Conservation (phyloP, 2,888 invertebrate species). For the Lasiommata megera region DNA sequence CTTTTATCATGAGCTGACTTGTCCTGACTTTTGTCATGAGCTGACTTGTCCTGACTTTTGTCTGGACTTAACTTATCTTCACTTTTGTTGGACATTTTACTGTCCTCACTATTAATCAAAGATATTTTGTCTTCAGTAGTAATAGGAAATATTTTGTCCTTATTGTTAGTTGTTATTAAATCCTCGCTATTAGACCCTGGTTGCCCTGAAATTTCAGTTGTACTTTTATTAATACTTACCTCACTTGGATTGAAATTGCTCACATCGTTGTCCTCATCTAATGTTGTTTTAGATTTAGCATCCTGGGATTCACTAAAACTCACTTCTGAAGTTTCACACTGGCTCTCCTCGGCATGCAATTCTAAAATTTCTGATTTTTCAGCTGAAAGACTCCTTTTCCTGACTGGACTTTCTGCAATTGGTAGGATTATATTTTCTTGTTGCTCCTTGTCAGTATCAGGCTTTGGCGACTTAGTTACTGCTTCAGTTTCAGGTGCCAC, state of each 20-base stretch:
- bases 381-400: constrained; percentile 49
- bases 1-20: too few species aligned
- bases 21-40: too few species aligned
- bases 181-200: constrained; percentile 46
- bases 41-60: too few species aligned
- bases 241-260: constrained; percentile 37
- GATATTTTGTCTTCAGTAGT: not conserved
- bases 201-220: constrained; percentile 50
- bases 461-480: constrained; percentile 37
- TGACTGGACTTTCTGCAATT: constrained; percentile 36
- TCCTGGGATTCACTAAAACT: constrained; percentile 47
- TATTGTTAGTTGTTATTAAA: constrained; percentile 58
- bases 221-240: constrained; percentile 72
- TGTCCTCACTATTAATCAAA: too few species aligned
- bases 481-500: constrained; percentile 34
- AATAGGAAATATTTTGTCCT: constrained; percentile 36
- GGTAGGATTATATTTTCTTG: constrained; percentile 46
- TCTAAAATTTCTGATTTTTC: constrained; percentile 68
- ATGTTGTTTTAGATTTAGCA: constrained; percentile 40
- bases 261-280: constrained; percentile 37
- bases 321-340: constrained; percentile 55
- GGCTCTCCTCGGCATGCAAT: constrained; percentile 63
- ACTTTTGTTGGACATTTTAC: too few species aligned
- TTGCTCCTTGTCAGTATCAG: constrained; percentile 22
- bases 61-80: too few species aligned